phyloP scores from a whole-genome alignment of 2,113 vertebrate genomes.

The Brachionichthys hirsutus region DNA sequence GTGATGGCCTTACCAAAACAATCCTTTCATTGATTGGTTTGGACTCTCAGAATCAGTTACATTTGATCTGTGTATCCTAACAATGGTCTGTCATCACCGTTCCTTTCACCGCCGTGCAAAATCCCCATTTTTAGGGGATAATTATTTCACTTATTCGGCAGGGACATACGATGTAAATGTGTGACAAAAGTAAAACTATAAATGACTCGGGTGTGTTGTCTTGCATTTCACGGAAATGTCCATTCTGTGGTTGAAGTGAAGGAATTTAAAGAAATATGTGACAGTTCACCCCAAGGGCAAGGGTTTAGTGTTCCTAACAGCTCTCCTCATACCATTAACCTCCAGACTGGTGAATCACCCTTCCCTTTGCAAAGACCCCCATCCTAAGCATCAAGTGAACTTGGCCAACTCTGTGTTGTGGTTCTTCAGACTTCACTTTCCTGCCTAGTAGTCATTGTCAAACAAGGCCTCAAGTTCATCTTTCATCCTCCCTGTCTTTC shows the following conservation, averaged over 20 bases:
- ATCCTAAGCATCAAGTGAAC: slow-evolving; percentile 13
- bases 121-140: not conserved
- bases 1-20: slow-evolving; percentile 44
- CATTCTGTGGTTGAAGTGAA: slow-evolving; percentile 14
- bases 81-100: not conserved
- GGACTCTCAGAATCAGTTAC: slow-evolving; percentile 9
- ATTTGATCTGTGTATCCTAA: slow-evolving; percentile 7
- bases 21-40: slow-evolving; percentile 21
- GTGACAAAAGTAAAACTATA: too few relatives aligned
- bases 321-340: slow-evolving; percentile 2
- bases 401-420: slow-evolving; percentile 12
- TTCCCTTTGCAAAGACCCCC: slow-evolving; percentile 20
- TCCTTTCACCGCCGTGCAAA: not conserved
- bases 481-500: slow-evolving; percentile 13
- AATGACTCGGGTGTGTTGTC: too few relatives aligned
- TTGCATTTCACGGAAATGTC: not conserved
- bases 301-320: slow-evolving; percentile 8
- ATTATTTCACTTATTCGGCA: not conserved
- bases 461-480: slow-evolving; percentile 30
- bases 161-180: too few relatives aligned
- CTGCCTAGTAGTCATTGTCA: not conserved
- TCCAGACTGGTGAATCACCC: slow-evolving; percentile 20
- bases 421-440: slow-evolving; percentile 28
- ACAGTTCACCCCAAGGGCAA: slow-evolving; percentile 1
- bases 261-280: slow-evolving; percentile 11